Percentiles rank a stretch among this genome's conserved stretches.
Evolutionary conservation across 2,113 vertebrate species (phyloP).

Genomic region (Colossoma macropomum): DNA sequence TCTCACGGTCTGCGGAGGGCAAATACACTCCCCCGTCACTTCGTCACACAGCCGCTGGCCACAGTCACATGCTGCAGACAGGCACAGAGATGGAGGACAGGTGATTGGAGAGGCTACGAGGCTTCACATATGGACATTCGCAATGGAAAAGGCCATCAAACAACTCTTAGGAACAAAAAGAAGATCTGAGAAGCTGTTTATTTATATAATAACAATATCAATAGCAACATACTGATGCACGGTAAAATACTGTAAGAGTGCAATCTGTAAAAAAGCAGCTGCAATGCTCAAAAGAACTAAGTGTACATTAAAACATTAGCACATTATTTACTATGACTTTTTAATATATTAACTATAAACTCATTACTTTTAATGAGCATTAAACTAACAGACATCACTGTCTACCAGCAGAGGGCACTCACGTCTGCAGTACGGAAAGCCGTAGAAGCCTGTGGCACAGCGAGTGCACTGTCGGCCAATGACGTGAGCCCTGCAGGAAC

Average conservation of each 20-base stretch:
- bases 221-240: too few species aligned
- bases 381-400: too few species aligned
- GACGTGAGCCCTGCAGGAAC: conserved; percentile 80
- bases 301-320: too few species aligned
- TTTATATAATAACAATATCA: too few species aligned
- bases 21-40: conserved; percentile 86
- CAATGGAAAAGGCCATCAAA: too few species aligned
- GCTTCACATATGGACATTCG: not conserved
- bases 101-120: not conserved
- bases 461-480: conserved; percentile 86
- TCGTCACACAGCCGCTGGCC: conserved; percentile 86
- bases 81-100: not conserved
- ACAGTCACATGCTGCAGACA: conserved; percentile 82
- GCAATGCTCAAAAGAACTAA: too few species aligned
- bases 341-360: not conserved
- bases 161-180: too few species aligned
- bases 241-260: not conserved
- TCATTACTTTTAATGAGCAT: not conserved
- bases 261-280: too few species aligned
- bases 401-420: conserved; percentile 65
- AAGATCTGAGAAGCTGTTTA: too few species aligned
- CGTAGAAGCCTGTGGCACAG: conserved; percentile 86
- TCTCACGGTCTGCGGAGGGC: conserved; percentile 85
- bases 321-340: too few species aligned
- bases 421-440: conserved; percentile 92